Evolutionary conservation across 1,140 invertebrate genomes (phyloP).

Genomic region (Drosophila bocqueti): DNA sequence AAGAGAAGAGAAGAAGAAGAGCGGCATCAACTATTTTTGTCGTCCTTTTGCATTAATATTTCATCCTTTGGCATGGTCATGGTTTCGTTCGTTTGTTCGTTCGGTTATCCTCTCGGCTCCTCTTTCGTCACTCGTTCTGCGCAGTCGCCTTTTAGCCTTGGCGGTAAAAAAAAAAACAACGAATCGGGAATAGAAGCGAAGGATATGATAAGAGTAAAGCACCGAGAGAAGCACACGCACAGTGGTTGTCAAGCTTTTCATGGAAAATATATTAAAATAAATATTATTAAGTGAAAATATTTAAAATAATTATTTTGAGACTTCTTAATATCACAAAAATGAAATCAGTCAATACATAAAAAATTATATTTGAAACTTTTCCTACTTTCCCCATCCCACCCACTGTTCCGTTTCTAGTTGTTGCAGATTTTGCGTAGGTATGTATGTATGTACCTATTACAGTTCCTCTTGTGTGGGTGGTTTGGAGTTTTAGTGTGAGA

Average conservation of each 20-base stretch:
- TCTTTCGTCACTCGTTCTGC: slow-evolving; percentile 14
- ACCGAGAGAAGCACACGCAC: not conserved
- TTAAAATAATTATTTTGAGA: not conserved
- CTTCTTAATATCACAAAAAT: not conserved
- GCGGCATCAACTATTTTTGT: slow-evolving; percentile 27
- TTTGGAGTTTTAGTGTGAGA: not conserved
- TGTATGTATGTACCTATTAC: slow-evolving; percentile 31
- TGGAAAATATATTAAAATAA: not conserved
- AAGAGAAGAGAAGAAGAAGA: slow-evolving; percentile 8
- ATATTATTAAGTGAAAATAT: too few relatives aligned
- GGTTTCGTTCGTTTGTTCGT: slow-evolving; percentile 54
- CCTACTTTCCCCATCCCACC: not conserved
- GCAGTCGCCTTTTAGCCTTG: slow-evolving; percentile 26
- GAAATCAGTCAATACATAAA: not conserved
- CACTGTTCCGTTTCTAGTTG: slow-evolving; percentile 17
- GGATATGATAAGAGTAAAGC: slow-evolving; percentile 16
- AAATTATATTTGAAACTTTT: not conserved
- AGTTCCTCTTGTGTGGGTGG: slow-evolving; percentile 21
- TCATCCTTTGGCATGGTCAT: slow-evolving; percentile 83
- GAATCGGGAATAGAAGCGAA: slow-evolving; percentile 9
- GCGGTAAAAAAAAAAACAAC: slow-evolving; percentile 19
- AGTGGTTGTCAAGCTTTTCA: not conserved
- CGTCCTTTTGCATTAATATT: slow-evolving; percentile 61
- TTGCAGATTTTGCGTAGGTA: slow-evolving; percentile 25
- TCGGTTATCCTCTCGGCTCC: slow-evolving; percentile 21